Base-by-base conservation (phyloP, 2,113 vertebrate genomes). In the Dolichotis patagonum region DNA sequence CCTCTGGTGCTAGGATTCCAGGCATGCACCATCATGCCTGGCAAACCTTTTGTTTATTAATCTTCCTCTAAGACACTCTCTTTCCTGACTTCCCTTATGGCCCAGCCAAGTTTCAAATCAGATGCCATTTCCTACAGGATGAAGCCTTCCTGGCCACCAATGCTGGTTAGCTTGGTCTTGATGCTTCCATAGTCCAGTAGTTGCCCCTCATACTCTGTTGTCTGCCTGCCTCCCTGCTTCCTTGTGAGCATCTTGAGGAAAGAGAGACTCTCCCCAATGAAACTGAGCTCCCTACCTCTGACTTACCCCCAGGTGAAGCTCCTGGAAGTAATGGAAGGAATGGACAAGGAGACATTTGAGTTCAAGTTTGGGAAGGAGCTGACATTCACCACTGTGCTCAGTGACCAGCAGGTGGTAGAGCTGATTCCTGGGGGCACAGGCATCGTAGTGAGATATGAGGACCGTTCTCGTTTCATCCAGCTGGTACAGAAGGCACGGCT, bases 311-410 rank as follows among this genome's bases (percentile, higher is more conserved):
- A 99, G 99, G 99, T 99, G 80, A 99, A 99, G 97, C 98, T 99
- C 38, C 97, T 99, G 96, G 99, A 99, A 60, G 99, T 99, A 98
- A 99, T 99, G 99, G 99, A 99, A 98, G 99, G 98, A 95, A 99
- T 99, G 99, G 99, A 99, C 98, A 99, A 99, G 97, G 99, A 99
- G 81, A 99, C 99, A 0, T 99, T 99, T 97, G 99, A 99, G 96
- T 99, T 99, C 98, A 99, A 99, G 97, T 99, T 99, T 94, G 99
- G 99, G 26, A 99, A 99, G 95, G 99, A 99, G 95, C 98, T 99
- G 96, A 99, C 99, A 1, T 99, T 99, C 98, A 99, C 99, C 0
- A 99, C 99, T 0, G 99, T 99, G 52, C 98, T 99, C 93, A 99
- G 99, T 11, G 99, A 99, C 77, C 99, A 99, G 20, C 98, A 98